Conservation (phyloP, 2,113 vertebrate species). For the Acrocephalus kingi region DNA sequence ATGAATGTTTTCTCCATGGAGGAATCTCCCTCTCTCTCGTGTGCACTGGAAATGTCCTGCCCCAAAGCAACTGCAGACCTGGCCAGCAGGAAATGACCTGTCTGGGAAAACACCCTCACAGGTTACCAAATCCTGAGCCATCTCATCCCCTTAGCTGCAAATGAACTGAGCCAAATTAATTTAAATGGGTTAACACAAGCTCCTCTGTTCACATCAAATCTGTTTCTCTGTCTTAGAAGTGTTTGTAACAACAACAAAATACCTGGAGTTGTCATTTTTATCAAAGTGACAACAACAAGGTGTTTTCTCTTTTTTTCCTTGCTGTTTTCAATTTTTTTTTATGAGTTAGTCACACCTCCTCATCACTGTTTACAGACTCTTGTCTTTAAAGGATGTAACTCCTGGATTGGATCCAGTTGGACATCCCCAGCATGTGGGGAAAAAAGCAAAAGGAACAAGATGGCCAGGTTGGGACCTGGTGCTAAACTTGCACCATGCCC, state of each 20-base stretch:
- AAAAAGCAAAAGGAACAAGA: not conserved
- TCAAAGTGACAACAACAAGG: constrained; percentile 20
- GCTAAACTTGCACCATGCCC: not conserved
- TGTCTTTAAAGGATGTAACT: not conserved
- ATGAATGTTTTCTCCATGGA: not conserved
- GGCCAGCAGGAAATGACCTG: not conserved
- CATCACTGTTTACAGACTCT: not conserved
- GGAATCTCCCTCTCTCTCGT: not conserved
- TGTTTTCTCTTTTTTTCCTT: not conserved
- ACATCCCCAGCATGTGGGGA: not conserved
- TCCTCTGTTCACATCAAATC: not conserved
- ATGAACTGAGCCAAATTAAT: constrained; percentile 29
- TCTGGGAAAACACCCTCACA: not conserved
- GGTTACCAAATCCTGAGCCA: not conserved
- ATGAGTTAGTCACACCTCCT: constrained; percentile 25
- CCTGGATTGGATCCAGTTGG: not conserved
- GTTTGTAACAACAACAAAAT: constrained; percentile 27
- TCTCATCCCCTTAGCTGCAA: constrained; percentile 35
- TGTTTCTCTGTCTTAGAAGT: constrained; percentile 5
- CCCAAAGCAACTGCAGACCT: not conserved
- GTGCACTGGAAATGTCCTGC: not conserved
- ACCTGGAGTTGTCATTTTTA: constrained; percentile 20
- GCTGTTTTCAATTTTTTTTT: constrained; percentile 9
- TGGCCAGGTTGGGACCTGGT: not conserved
- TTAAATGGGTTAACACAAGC: constrained; percentile 32